Base-by-base conservation (phyloP, 2,888 invertebrate genomes). In the Ormyrus labotus region DNA sequence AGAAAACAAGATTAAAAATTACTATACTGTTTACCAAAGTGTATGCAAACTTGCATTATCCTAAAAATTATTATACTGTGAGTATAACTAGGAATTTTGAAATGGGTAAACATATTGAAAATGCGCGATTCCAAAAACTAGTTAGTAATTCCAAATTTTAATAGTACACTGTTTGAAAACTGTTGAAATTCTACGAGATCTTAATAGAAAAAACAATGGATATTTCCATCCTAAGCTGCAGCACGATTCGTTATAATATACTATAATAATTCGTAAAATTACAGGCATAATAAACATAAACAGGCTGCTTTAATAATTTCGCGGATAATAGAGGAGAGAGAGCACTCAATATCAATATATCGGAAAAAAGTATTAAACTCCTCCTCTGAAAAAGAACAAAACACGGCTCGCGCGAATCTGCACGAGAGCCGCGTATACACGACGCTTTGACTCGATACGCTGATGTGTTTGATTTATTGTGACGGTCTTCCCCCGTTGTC, bases 401-500 rank as follows among this genome's bases (percentile, higher is more conserved):
- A 73, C 10, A 7, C 9, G 63, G 5, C 50, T 57, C 34, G 48
- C 19, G 67, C 55, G 58, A 57, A 69, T 67, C 45, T 11, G 48
- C 57, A 50, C 51, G 1, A 13, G 60, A 69, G 47, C 34, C 34
- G 74, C 34, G 57, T 45, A 47, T 34, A 34, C 48, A 65, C 63
- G n/a, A 64, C 64, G 19, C 70, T 71, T 19, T 57, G 74, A 70
- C 81, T 74, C 60, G 78, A 78, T 74, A 68, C 70, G 81, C 73
- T 80, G 78, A 73, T 78, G 76, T 74, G 83, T 84, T 84, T 86
- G 87, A 88, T 88, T 88, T 88, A 87, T 88, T 85, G 86, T 83
- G 86, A 87, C 84, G 84, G 83, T 83, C 83, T 84, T 85, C 72
- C 34, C 34, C 34, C 85, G 85, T 85, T 88, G 87, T 88, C 84